Evolutionary conservation across 2,113 vertebrate species (phyloP).

Genomic region (Charina bottae): DNA sequence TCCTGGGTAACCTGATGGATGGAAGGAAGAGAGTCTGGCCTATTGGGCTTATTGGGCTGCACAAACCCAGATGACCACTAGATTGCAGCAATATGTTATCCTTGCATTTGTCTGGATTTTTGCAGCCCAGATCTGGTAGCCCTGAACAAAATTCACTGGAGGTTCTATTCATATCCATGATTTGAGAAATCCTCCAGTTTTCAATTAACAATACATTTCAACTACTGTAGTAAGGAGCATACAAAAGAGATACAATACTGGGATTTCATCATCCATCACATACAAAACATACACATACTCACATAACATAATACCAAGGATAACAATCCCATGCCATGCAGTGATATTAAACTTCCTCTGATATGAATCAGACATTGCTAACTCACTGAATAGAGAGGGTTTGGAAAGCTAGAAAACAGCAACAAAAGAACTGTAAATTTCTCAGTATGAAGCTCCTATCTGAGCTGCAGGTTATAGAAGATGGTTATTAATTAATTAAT

Average conservation of each 20-base stretch:
- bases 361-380: conserved; percentile 43
- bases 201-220: background rate
- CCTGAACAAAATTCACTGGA: background rate
- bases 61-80: background rate
- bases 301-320: background rate
- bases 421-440: conserved; percentile 12
- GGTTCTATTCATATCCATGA: background rate
- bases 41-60: too few species aligned
- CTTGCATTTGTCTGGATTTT: background rate
- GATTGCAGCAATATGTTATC: background rate
- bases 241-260: background rate
- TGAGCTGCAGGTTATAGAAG: background rate
- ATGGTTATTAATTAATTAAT: too few species aligned
- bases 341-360: conserved; percentile 38
- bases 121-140: background rate
- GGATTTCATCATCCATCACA: background rate
- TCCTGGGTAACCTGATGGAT: conserved; percentile 75
- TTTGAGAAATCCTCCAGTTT: background rate
- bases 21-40: background rate
- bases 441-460: background rate
- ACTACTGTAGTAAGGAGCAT: background rate
- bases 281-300: background rate
- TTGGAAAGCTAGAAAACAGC: conserved; percentile 31
- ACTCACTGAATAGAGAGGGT: conserved; percentile 42
- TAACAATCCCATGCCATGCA: conserved; percentile 15